These are phyloP conservation scores for Typhlichthys subterraneus DNA, from an alignment of 2,797 vertebrate species.

Conservation along the genomic window DNA sequence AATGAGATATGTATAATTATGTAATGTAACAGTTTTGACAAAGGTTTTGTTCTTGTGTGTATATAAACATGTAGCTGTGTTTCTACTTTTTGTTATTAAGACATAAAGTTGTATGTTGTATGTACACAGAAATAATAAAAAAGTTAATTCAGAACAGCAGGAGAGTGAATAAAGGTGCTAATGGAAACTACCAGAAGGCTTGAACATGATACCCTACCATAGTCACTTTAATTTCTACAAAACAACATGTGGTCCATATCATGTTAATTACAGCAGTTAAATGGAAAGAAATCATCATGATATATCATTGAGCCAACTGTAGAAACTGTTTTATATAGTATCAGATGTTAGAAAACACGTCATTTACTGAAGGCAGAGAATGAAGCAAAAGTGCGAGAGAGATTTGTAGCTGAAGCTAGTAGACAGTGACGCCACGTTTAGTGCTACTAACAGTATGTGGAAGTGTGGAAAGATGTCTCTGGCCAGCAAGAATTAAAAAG, in stretches of 20 bases:
- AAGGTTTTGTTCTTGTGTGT: constrained; percentile 50
- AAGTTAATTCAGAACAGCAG: constrained; percentile 71
- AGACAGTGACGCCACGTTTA: background rate
- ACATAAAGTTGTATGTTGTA: constrained; percentile 62
- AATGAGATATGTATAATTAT: constrained; percentile 46
- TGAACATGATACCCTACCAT: constrained; percentile 43
- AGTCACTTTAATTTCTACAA: constrained; percentile 45
- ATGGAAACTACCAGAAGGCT: constrained; percentile 59
- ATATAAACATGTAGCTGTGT: constrained; percentile 43
- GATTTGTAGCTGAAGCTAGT: background rate
- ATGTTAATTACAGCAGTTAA: constrained; percentile 46
- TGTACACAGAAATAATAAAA: constrained; percentile 72
- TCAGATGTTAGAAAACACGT: constrained; percentile 31
- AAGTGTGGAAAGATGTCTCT: background rate
- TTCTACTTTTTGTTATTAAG: constrained; percentile 52
- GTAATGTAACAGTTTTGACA: constrained; percentile 57
- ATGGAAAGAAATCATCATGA: constrained; percentile 8
- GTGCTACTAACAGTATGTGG: background rate
- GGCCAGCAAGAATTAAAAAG: constrained; percentile 1
- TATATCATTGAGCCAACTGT: constrained; percentile 24
- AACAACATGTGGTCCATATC: constrained; percentile 40
- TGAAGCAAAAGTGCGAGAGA: background rate
- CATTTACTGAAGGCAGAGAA: constrained; percentile 2
- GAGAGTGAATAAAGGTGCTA: constrained; percentile 73
- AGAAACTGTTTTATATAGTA: constrained; percentile 26